phyloP scores from a whole-genome alignment of 2,113 vertebrate species.

The Rhizomys pruinosus region DNA sequence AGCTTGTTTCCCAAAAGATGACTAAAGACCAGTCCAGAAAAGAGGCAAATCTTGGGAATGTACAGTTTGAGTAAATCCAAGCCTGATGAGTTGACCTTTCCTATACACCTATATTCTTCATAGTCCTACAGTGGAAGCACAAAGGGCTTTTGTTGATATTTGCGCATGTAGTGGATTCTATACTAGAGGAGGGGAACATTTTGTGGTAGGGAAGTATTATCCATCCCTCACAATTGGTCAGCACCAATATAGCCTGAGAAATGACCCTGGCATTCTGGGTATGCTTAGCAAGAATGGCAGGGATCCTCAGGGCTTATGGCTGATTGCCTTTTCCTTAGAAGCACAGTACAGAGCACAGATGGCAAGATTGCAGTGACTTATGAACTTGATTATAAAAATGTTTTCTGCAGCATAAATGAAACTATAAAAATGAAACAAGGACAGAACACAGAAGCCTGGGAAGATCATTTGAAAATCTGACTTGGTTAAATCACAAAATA shows the following conservation, averaged over 20 bases:
- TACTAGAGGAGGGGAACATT: not conserved
- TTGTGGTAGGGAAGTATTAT: not conserved
- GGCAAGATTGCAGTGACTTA: not conserved
- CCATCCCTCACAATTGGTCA: not conserved
- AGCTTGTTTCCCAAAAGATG: not conserved
- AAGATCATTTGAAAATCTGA: not conserved
- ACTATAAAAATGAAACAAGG: not conserved
- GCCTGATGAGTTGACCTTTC: not conserved
- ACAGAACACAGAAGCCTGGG: not conserved
- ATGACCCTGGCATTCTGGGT: not conserved
- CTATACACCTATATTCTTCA: not conserved
- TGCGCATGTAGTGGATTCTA: not conserved
- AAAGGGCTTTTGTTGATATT: not conserved
- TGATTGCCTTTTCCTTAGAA: not conserved
- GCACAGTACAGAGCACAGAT: not conserved
- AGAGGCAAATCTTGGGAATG: not conserved
- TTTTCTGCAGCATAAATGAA: not conserved
- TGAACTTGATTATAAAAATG: not conserved
- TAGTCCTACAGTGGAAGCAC: not conserved
- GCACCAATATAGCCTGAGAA: not conserved
- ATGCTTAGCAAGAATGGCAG: not conserved
- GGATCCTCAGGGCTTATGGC: not conserved
- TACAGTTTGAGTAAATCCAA: not conserved
- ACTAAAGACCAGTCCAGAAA: not conserved
- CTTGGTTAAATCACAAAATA: not conserved